A percentile compares a stretch with the other conserved stretches of the same genome.
These are phyloP conservation scores for Epistrophella euchroma DNA, from an alignment of 2,888 invertebrate species.

Conservation along the genomic window DNA sequence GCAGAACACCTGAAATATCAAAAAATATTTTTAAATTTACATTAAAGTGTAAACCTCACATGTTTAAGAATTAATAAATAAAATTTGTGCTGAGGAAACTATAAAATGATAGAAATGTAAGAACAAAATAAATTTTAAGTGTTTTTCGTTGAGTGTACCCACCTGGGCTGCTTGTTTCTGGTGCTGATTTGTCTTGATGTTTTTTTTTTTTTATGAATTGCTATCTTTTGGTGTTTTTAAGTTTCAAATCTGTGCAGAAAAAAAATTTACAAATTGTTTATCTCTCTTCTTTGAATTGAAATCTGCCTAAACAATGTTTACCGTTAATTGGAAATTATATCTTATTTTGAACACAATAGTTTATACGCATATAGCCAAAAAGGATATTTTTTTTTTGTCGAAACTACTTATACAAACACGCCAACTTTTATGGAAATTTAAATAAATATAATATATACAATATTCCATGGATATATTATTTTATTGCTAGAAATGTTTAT, in stretches of 20 bases:
- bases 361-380: neutral
- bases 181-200: neutral
- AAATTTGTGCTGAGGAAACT: too few species aligned
- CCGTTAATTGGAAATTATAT: conserved; percentile 47
- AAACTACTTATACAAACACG: too few species aligned
- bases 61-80: too few species aligned
- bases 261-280: conserved; percentile 34
- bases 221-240: conserved; percentile 42
- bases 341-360: neutral
- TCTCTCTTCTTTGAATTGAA: conserved; percentile 17
- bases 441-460: too few species aligned
- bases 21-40: neutral
- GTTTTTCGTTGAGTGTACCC: neutral
- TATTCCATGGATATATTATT: too few species aligned
- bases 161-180: neutral
- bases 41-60: too few species aligned
- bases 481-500: neutral
- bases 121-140: too few species aligned
- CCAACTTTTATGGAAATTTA: too few species aligned
- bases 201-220: conserved; percentile 17
- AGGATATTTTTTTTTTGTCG: neutral
- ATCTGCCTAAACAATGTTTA: conserved; percentile 41
- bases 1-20: too few species aligned
- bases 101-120: too few species aligned
- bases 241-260: neutral